Evolutionary conservation across 2,888 invertebrate species (phyloP).

Genomic region (Leptinotarsa rubiginosa): DNA sequence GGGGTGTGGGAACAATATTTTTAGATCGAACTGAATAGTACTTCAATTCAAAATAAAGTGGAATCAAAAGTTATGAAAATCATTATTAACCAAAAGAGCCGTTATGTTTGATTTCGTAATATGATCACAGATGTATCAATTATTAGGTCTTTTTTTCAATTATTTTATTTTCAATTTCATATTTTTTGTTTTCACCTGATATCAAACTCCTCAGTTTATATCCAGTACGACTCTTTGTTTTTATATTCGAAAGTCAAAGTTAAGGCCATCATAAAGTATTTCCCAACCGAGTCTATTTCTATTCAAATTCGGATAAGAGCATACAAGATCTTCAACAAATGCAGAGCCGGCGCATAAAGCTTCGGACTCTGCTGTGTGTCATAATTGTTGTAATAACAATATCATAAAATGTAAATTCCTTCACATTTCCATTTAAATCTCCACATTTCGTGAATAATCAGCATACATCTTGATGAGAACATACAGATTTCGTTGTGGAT

Average conservation of each 20-base stretch:
- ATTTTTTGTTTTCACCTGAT: neutral
- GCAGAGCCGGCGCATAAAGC: neutral
- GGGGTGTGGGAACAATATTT: too few relatives aligned
- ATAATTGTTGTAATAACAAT: constrained; percentile 49
- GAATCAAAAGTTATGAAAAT: too few relatives aligned
- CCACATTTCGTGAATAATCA: constrained; percentile 39
- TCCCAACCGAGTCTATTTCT: constrained; percentile 16
- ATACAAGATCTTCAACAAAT: constrained; percentile 21
- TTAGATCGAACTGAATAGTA: too few relatives aligned
- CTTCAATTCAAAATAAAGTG: too few relatives aligned
- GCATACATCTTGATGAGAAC: constrained; percentile 29
- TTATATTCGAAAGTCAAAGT: constrained; percentile 4
- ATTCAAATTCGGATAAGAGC: constrained; percentile 10
- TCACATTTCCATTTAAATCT: constrained; percentile 43
- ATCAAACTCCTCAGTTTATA: neutral
- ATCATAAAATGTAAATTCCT: constrained; percentile 49
- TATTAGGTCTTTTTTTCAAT: too few relatives aligned
- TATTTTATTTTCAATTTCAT: neutral
- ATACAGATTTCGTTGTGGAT: constrained; percentile 13
- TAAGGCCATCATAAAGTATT: constrained; percentile 10
- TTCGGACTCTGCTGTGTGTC: constrained; percentile 19
- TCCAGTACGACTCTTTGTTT: neutral
- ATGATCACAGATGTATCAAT: too few relatives aligned
- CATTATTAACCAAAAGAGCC: too few relatives aligned
- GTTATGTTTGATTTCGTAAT: too few relatives aligned